Conservation (phyloP, 2,797 vertebrate species). For the Dendrocincla tyrannina region DNA sequence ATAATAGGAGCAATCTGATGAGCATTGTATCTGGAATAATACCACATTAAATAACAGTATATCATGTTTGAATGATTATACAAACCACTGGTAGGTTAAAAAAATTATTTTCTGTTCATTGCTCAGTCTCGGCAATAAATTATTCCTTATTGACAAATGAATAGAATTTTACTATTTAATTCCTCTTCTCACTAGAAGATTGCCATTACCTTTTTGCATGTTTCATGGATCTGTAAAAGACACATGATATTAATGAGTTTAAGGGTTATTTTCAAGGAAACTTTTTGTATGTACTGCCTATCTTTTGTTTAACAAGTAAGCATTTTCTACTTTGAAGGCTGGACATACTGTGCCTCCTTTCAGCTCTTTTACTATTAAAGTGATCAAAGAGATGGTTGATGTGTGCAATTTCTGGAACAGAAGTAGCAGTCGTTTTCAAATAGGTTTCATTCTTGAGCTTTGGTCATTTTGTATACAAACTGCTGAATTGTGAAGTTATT, state of each 20-base stretch:
- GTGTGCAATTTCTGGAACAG: neutral
- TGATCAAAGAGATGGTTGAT: neutral
- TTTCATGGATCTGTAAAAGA: conserved; percentile 7
- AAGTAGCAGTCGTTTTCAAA: neutral
- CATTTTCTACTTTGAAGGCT: neutral
- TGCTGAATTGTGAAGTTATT: neutral
- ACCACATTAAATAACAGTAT: neutral
- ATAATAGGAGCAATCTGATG: neutral
- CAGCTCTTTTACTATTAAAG: neutral
- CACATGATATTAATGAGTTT: neutral
- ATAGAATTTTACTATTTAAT: neutral
- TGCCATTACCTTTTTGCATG: neutral
- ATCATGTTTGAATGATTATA: neutral
- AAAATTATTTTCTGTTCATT: neutral
- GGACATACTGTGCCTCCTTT: neutral
- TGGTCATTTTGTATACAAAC: neutral
- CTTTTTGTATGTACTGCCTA: neutral
- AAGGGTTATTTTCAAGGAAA: conserved; percentile 33
- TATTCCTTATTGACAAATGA: conserved; percentile 14
- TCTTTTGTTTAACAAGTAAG: neutral
- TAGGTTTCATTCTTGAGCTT: neutral
- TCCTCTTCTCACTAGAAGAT: neutral
- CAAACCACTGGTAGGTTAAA: neutral
- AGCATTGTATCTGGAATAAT: neutral
- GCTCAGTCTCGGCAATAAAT: neutral